Evolutionary conservation across 2,797 vertebrate genomes (phyloP), one percentile per base, ranked within the genome.

Genomic region (Erethizon dorsatum): DNA sequence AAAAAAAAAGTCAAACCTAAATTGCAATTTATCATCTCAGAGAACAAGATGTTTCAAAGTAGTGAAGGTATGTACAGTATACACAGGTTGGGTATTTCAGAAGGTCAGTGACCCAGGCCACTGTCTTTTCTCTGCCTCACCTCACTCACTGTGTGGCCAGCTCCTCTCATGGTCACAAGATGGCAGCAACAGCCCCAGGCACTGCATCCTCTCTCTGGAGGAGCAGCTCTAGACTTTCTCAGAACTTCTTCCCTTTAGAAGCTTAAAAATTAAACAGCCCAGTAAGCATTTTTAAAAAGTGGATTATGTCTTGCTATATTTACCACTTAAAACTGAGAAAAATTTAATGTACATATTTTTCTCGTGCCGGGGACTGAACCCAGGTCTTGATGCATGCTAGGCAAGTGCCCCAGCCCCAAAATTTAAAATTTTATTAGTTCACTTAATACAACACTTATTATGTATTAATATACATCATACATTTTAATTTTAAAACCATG

Each of bases 101-200:
- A 67, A 61, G 67, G 54, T 37, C 85, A 11, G 1, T 15, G 47
- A 56, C 73, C 14, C 15, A 1, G 28, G 57, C 15, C 37, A 1
- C 12, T 17, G 24, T 3, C 88, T 22, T 69, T 10, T 61, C 20
- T 41, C 85, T 31, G 52, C 12, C 20, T 26, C 2, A 2, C 10
- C 0, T 12, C 2, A 26, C 73, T 52, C 7, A 17, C 6, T 22
- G 2, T 3, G 3, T n/a, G 9, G 65, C 31, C 61, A 47, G 20
- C 41, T 56, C 79, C 50, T 67, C 41, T 67, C 0, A 0, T 45
- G 73, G 93, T 37, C 96, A 95, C 71, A 77, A 87, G 95, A 65
- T 92, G 95, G 96, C 87, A 88, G 86, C 87, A 95, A 65, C 47
- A 37, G 37, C 83, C 56, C 52, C 31, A 18, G 79, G 20, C 28